Evolutionary conservation across 2,888 invertebrate genomes (phyloP).

Genomic region (Polia nebulosa): DNA sequence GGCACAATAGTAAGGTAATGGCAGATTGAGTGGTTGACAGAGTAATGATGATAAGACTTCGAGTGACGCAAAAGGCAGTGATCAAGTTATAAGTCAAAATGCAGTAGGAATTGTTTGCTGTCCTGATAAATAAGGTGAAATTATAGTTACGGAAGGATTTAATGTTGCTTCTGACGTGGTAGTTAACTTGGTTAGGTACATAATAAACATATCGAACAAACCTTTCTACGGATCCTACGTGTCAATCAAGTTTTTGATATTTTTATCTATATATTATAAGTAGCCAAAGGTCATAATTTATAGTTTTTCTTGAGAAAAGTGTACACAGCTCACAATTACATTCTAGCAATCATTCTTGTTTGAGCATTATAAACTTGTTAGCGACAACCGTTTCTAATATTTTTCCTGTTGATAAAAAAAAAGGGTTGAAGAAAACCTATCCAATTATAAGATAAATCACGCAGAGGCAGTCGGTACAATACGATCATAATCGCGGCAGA

Average conservation of each 20-base stretch:
- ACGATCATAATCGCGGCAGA: slow-evolving; percentile 53
- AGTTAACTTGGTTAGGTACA: slow-evolving; percentile 3
- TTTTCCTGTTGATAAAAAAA: not conserved
- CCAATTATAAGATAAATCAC: slow-evolving; percentile 58
- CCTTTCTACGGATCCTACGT: too few relatives aligned
- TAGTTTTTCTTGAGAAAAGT: not conserved
- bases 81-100: slow-evolving; percentile 4
- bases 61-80: slow-evolving; percentile 1
- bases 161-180: not conserved
- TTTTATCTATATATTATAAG: too few relatives aligned
- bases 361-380: not conserved
- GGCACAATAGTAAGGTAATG: slow-evolving; percentile 31
- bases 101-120: not conserved
- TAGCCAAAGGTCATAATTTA: not conserved
- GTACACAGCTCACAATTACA: not conserved
- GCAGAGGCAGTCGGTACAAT: slow-evolving; percentile 38
- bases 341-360: not conserved
- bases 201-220: too few relatives aligned
- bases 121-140: slow-evolving; percentile 5
- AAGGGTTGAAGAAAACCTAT: slow-evolving; percentile 27
- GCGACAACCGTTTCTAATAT: not conserved
- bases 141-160: not conserved
- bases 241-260: too few relatives aligned
- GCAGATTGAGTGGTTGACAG: slow-evolving; percentile 13
- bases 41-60: not conserved